A percentile compares a stretch with the other conserved stretches of the same genome.
Conservation (phyloP, 2,888 invertebrate species). For the Andrena camellia region DNA sequence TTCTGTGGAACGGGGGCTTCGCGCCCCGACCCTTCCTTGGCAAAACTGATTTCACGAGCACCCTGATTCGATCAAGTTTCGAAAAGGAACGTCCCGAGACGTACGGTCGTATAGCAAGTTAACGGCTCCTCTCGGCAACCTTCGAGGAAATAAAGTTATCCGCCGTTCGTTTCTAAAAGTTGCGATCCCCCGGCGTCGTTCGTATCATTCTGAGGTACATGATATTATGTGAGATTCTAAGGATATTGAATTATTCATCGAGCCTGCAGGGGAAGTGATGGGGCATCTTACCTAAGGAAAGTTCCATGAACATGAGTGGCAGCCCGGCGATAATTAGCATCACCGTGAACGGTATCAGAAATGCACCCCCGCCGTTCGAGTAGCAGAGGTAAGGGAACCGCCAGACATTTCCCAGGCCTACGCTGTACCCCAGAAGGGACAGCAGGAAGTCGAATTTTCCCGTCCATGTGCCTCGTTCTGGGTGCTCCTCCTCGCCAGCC, state of each 20-base stretch:
- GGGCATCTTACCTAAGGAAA: constrained; percentile 88
- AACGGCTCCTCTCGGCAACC: no score
- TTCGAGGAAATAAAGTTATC: background rate
- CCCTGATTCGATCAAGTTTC: background rate
- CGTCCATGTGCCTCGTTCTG: constrained; percentile 90
- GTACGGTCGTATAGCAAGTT: background rate
- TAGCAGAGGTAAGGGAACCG: constrained; percentile 91
- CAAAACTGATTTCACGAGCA: background rate
- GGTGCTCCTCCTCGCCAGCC: constrained; percentile 83
- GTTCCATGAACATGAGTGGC: constrained; percentile 94
- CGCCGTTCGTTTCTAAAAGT: background rate
- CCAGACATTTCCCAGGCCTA: constrained; percentile 92
- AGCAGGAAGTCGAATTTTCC: constrained; percentile 91
- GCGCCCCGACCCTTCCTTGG: background rate
- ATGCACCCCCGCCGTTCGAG: constrained; percentile 92
- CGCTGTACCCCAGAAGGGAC: constrained; percentile 90
- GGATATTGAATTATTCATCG: background rate
- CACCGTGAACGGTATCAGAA: constrained; percentile 93
- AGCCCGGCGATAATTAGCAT: constrained; percentile 93
- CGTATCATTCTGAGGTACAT: background rate
- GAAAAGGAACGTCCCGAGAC: background rate
- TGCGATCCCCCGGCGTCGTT: background rate
- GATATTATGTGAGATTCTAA: background rate
- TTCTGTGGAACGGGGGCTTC: background rate
- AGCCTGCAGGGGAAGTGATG: no score